phyloP scores from a whole-genome alignment of 2,797 vertebrate species.

The Rousettus madagascariensis region DNA sequence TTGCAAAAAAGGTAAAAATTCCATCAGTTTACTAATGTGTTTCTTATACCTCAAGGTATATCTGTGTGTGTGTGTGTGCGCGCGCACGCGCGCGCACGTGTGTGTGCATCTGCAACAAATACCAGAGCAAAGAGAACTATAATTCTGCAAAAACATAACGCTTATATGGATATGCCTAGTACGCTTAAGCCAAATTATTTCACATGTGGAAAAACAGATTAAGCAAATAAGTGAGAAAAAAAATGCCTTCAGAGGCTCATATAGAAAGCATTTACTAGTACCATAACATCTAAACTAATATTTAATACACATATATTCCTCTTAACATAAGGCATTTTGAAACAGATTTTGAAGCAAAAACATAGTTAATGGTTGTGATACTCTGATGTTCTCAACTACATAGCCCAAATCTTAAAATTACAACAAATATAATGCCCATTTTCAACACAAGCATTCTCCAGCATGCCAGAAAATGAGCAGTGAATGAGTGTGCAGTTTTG shows the following conservation, averaged over 20 bases:
- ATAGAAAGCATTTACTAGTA: background rate
- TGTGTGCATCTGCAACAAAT: background rate
- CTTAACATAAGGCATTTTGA: background rate
- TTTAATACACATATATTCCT: background rate
- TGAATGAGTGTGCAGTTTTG: background rate
- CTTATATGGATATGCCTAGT: background rate
- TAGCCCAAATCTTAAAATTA: background rate
- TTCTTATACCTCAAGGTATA: background rate
- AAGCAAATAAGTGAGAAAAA: slow-evolving; percentile 24
- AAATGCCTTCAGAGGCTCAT: background rate
- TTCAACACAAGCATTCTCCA: background rate
- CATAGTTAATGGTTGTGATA: background rate
- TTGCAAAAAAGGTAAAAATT: slow-evolving; percentile 33
- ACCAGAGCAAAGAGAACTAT: background rate
- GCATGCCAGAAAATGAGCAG: background rate
- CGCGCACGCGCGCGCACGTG: fast-evolving
- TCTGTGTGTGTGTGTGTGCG: background rate
- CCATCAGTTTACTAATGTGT: slow-evolving; percentile 12
- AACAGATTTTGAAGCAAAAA: background rate
- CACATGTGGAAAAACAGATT: background rate
- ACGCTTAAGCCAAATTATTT: background rate
- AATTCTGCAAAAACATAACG: background rate
- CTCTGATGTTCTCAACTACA: background rate
- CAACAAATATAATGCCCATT: background rate
- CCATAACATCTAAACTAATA: background rate